A percentile compares a stretch with the other conserved stretches of the same genome.
These are phyloP conservation scores for Regulus satrapa DNA, from an alignment of 2,113 vertebrate species.

Conservation along the genomic window DNA sequence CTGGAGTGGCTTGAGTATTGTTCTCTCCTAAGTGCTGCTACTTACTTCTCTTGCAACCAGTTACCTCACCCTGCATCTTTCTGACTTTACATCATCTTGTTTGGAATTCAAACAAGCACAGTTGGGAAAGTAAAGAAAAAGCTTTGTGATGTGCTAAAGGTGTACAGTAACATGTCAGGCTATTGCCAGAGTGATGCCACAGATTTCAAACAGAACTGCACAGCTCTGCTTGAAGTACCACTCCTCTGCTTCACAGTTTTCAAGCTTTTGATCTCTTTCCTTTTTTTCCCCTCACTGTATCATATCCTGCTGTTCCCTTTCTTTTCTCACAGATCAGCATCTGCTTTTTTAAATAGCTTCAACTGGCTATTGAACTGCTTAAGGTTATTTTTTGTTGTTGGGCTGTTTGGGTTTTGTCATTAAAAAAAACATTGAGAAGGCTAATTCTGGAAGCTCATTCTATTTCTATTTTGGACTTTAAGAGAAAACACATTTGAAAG, in stretches of 20 bases:
- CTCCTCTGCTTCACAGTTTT: not conserved
- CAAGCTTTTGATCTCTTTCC: not conserved
- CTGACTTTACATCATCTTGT: not conserved
- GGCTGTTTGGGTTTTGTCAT: not conserved
- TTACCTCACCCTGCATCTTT: not conserved
- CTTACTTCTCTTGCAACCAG: not conserved
- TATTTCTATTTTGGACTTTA: conserved; percentile 42
- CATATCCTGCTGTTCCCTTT: not conserved
- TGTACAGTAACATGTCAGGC: not conserved
- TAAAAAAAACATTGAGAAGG: not conserved
- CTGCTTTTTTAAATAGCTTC: conserved; percentile 31
- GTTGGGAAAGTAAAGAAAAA: not conserved
- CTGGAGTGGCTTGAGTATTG: not conserved
- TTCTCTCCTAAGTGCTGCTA: not conserved
- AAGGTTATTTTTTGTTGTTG: conserved; percentile 16
- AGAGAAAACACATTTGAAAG: conserved; percentile 31
- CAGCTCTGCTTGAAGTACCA: not conserved
- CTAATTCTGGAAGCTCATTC: conserved; percentile 53
- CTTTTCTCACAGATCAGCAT: conserved; percentile 34
- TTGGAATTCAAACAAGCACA: not conserved
- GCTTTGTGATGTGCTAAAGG: not conserved
- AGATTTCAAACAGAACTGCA: not conserved
- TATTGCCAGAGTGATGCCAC: not conserved
- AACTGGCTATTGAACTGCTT: not conserved
- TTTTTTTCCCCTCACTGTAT: not conserved